Base-by-base conservation (phyloP, 2,888 invertebrate genomes). In the Melanostoma mellinum region DNA sequence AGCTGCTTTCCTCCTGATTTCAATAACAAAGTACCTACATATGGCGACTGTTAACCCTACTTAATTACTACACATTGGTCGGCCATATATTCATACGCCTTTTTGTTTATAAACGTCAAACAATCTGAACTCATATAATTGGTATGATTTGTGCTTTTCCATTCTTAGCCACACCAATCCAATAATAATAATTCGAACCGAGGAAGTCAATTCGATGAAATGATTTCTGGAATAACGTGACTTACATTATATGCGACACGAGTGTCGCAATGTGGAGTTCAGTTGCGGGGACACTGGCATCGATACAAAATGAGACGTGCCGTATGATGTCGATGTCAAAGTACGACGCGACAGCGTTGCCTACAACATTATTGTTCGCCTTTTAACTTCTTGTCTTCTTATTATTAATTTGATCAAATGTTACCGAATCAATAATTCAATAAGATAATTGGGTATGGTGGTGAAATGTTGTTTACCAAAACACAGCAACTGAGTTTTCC, bases 381-480 rank as follows among this genome's bases (percentile, higher is more conserved):
- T 40, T 50, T 20, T 20, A 20, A 20, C 20, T 20, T 20, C 20
- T 20, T 20, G 20, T 20, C 20, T 20, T 20, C 20, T 20, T 36
- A 50, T 55, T 63, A 38, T 61, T 8, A 8, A 30, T 48, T 63
- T 63, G 44, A 48, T 48, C 48, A 48, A 48, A 63, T 48, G 36
- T 48, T 63, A 46, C 48, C n/a, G 48, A 61, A 48, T 60, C 20
- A 35, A 60, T 60, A 60, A 60, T 5, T 61, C 36, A 42, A 61
- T 4, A 9, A 46, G 46, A 61, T 61, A 61, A 61, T 61, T 61
- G 40, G 1, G 58, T 58, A 35, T 55, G n/a, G 4, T 2, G 3
- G 8, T 46, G 9, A 9, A 30, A 36, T 46, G 44, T 46, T 61
- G 5, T 61, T 20, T 46, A 6, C 3, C 4, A 61, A 61, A 61